Conservation (phyloP, 1,140 invertebrate genomes). For the Cherax destructor region DNA sequence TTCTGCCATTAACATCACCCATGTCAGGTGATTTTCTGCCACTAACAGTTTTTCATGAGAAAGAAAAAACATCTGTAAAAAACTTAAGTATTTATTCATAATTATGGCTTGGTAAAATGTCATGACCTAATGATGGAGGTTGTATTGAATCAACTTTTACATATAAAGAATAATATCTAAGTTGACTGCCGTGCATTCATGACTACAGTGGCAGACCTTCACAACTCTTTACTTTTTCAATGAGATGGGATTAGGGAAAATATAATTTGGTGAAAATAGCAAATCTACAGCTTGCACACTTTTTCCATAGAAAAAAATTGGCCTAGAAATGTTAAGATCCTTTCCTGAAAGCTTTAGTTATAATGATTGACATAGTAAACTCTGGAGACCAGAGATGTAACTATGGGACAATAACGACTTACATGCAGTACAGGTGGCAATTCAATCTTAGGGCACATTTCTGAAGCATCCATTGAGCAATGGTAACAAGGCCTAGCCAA, state of each 20-base stretch:
- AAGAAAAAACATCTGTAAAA: slow-evolving; percentile 44
- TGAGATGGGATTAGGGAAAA: slow-evolving; percentile 40
- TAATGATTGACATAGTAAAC: slow-evolving; percentile 19
- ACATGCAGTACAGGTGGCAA: background rate
- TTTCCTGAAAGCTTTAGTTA: slow-evolving; percentile 43
- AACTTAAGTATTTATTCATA: slow-evolving; percentile 62
- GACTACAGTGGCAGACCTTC: slow-evolving; percentile 45
- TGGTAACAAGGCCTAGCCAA: slow-evolving; percentile 25
- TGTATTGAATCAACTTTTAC: slow-evolving; percentile 27
- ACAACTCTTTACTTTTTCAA: slow-evolving; percentile 34
- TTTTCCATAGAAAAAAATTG: slow-evolving; percentile 24
- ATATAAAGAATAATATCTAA: slow-evolving; percentile 60
- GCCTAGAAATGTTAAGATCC: slow-evolving; percentile 21
- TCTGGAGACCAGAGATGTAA: slow-evolving; percentile 26
- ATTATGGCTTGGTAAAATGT: slow-evolving; percentile 66
- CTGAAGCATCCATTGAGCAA: slow-evolving; percentile 31
- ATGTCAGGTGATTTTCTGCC: too few relatives aligned
- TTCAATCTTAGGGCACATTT: slow-evolving; percentile 12
- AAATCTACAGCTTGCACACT: slow-evolving; percentile 46
- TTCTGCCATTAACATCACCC: too few relatives aligned
- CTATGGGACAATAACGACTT: background rate
- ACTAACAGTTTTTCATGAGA: background rate
- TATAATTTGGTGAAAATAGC: slow-evolving; percentile 56
- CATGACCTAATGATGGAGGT: slow-evolving; percentile 45
- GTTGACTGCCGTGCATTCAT: slow-evolving; percentile 40